Evolutionary conservation across 2,888 invertebrate species (phyloP), one percentile per base, ranked within the genome.

Genomic region (Taphrorychus bicolor): DNA sequence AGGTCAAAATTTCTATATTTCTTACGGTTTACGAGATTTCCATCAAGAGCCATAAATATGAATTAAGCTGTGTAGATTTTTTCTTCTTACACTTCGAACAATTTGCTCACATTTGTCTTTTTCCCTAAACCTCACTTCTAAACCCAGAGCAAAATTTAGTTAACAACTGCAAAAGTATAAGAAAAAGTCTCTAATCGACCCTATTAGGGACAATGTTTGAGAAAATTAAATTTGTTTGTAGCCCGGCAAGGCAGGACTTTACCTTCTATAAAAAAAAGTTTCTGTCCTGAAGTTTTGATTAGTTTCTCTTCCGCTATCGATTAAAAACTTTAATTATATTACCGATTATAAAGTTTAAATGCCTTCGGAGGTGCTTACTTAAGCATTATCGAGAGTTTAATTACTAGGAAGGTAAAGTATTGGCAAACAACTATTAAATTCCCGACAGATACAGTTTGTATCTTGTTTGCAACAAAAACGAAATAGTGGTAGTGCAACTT

Each of bases 261-360:
- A 45, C 45, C 45, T 45, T 11, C 14, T 16, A 45, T 45, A 14
- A 17, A 45, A 45, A 45, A 45, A 45, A 45, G 45, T 17, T 45
- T 5, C 45, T 45, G 14, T 16, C 14, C 16, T 5, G 17, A 45
- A 45, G 45, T 45, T 45, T 17, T 45, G 45, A 45, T 45, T 45
- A 45, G 45, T 45, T 45, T 45, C 14, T 45, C 14, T 45, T 45
- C 45, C 45, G 16, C 17, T 45, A 45, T 45, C 17, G 45, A 16
- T 45, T 45, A 45, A 45, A 45, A 45, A 45, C 45, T 45, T 45
- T 45, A 45, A 45, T 45, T 45, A 45, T 45, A 45, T 45, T 45
- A 45, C 45, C 45, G 45, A 45, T 45, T 45, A 45, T 45, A 45
- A 45, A 45, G 45, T 45, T 45, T 45, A 45, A 45, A 45, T 45